Conservation (phyloP, 53 echinoderm and acorn worm species). For the Temnopleurus reevesii region DNA sequence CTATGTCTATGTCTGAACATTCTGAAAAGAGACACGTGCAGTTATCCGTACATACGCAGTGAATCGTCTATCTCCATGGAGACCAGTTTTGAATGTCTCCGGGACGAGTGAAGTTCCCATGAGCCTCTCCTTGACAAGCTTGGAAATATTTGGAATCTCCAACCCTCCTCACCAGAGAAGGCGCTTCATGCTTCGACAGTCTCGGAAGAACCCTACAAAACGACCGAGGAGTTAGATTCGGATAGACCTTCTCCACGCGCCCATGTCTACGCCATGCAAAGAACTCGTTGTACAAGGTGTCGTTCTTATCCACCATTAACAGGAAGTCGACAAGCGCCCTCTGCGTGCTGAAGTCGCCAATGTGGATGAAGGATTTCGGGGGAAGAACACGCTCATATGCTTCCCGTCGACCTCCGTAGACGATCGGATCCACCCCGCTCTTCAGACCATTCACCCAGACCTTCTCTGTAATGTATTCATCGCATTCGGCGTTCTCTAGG, state of each 20-base stretch:
- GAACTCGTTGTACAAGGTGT: conserved; percentile 73
- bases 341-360: conserved; percentile 65
- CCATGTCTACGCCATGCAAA: conserved; percentile 73
- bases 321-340: conserved; percentile 65
- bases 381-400: conserved; percentile 75
- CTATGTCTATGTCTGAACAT: too few species aligned
- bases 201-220: conserved; percentile 71
- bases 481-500: conserved; percentile 78
- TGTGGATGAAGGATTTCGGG: conserved; percentile 79
- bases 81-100: conserved; percentile 65
- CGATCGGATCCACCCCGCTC: conserved; percentile 75
- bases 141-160: conserved; percentile 61
- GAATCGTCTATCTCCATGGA: conserved; percentile 61
- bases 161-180: not conserved
- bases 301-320: conserved; percentile 59
- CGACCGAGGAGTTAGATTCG: conserved; percentile 50
- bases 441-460: conserved; percentile 75
- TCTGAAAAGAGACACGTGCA: too few species aligned
- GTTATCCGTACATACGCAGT: too few species aligned
- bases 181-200: conserved; percentile 25
- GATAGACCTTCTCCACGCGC: conserved; percentile 66
- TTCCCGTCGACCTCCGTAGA: conserved; percentile 76
- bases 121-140: conserved; percentile 49
- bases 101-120: conserved; percentile 21
- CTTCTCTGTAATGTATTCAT: conserved; percentile 85